These are phyloP conservation scores for Australoheros scitulus DNA, from an alignment of 2,113 vertebrate species.

Conservation along the genomic window DNA sequence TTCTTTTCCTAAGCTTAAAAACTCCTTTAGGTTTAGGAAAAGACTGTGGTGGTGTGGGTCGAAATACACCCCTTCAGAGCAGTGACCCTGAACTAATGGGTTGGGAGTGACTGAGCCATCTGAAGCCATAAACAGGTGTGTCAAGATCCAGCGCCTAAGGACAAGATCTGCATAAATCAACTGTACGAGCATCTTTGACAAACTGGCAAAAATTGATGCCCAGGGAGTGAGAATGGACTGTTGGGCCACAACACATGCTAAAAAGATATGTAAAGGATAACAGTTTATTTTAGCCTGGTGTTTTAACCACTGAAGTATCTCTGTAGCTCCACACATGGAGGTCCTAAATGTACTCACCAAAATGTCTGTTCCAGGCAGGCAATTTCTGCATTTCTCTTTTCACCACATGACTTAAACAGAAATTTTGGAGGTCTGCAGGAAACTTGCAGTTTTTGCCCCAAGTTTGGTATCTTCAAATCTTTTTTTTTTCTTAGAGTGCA, in stretches of 20 bases:
- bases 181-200: neutral
- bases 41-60: neutral
- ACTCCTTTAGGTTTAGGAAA: neutral
- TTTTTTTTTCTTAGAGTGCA: constrained; percentile 4
- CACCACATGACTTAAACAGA: neutral
- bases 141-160: neutral
- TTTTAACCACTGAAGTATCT: too few relatives aligned
- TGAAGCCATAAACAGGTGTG: neutral
- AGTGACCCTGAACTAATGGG: neutral
- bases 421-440: neutral
- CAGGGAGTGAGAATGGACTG: neutral
- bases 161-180: too few relatives aligned
- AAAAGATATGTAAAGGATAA: neutral
- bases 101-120: neutral
- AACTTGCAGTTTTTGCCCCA: neutral
- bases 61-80: neutral
- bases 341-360: too few relatives aligned
- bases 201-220: neutral
- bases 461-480: neutral
- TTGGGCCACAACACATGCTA: neutral
- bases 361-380: neutral
- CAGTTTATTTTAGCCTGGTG: too few relatives aligned
- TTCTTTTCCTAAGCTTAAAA: neutral
- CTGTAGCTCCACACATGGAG: too few relatives aligned
- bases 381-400: neutral